Evolutionary conservation across 2,113 vertebrate genomes (phyloP).

Genomic region (Cephalopterus ornatus): DNA sequence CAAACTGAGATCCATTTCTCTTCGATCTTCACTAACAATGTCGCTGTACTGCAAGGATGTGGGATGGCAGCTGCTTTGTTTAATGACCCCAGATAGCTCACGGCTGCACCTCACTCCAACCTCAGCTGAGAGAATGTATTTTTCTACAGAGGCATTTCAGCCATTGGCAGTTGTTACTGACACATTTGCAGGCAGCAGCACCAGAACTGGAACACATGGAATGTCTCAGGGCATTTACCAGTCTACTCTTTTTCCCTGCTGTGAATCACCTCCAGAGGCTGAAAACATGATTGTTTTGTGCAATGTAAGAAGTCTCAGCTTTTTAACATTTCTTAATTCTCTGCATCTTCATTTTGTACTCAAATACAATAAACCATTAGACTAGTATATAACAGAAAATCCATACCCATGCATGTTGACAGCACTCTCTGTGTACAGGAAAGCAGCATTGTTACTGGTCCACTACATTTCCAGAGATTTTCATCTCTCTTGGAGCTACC

Average conservation of each 20-base stretch:
- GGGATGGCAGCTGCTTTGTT: background rate
- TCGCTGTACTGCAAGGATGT: background rate
- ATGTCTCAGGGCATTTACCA: background rate
- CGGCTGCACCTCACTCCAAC: background rate
- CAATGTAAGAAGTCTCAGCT: background rate
- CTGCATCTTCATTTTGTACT: background rate
- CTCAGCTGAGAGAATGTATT: background rate
- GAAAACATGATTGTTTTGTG: background rate
- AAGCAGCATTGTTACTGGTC: background rate
- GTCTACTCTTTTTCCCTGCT: background rate
- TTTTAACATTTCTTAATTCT: background rate
- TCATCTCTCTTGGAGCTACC: background rate
- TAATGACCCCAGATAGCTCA: background rate
- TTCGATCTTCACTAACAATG: background rate
- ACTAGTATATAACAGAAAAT: background rate
- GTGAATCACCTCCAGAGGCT: background rate
- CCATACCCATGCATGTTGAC: background rate
- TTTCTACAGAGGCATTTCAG: background rate
- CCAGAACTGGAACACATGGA: slow-evolving; percentile 65
- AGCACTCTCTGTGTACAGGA: background rate
- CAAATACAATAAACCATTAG: background rate
- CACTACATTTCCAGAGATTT: background rate
- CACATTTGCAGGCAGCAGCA: slow-evolving; percentile 44
- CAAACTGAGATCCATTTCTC: background rate
- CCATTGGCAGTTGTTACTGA: background rate